Evolutionary conservation across 2,797 vertebrate species (phyloP), one percentile per base, ranked within the genome.

Genomic region (Phaenicophaeus curvirostris): DNA sequence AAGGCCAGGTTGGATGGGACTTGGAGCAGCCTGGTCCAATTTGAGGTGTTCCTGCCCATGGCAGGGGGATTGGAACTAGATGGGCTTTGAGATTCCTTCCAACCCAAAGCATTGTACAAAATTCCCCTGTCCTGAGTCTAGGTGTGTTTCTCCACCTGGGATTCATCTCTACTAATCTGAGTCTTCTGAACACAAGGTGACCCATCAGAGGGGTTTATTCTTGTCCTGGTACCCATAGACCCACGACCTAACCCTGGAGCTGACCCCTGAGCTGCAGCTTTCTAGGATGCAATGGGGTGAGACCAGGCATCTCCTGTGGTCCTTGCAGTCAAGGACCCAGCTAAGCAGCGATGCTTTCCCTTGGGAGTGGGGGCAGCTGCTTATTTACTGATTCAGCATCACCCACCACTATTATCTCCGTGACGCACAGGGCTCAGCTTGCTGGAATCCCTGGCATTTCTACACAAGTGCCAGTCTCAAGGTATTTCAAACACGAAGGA

Each of bases 391-490:
- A 61, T 68, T 82, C 66, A 50, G 66, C 89, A 66, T 57, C 2
- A 0, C 39, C 50, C 0, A 2, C 24, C 46, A 44, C 50, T 0
- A 2, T 89, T 95, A 95, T 95, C 94, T 80, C 69, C 23, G 28
- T 76, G 90, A 77, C 21, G 33, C 77, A 72, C 1, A 4, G 66
- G 42, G 69, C 59, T 75, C 58, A 11, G 54, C 54, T 42, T 44
- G 27, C 73, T 90, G 91, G 85, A 87, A 94, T 95, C 63, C 48
- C 80, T 46, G 87, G 90, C 59, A 85, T 94, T 61, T 69, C 82
- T 71, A 39, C 1, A 1, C 28, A 37, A 48, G 8, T 6, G 8
- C 63, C 4, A 16, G 2, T n/a, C 72, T 85, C 80, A 61, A 92
- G 77, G 72, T 28, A 82, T 71, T 85, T 63, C 23, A 63, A 83